A percentile compares a stretch with the other conserved stretches of the same genome.
phyloP scores from a whole-genome alignment of 2,113 vertebrate genomes.

The Leucoraja erinaceus region DNA sequence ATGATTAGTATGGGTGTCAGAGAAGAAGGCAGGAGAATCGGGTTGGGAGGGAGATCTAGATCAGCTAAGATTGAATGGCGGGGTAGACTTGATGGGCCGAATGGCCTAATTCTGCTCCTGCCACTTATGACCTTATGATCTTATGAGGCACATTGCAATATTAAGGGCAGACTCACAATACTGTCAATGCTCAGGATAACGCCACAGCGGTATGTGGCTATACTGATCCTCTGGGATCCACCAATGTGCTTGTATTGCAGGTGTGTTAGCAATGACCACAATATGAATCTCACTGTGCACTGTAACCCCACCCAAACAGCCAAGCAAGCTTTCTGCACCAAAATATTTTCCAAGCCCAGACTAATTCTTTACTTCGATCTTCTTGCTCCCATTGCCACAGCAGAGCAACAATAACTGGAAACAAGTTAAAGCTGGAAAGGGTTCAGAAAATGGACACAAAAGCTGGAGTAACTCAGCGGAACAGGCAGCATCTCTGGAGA shows the following conservation, averaged over 20 bases:
- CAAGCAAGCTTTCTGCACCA: background rate
- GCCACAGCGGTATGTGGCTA: background rate
- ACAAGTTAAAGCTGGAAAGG: too few species aligned
- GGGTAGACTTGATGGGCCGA: too few species aligned
- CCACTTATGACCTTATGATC: background rate
- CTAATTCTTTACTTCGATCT: background rate
- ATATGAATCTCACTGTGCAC: background rate
- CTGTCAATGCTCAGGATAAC: background rate
- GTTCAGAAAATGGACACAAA: too few species aligned
- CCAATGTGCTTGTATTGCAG: background rate
- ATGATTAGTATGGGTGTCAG: too few species aligned
- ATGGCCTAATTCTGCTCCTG: too few species aligned
- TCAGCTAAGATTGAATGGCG: too few species aligned
- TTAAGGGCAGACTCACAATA: background rate
- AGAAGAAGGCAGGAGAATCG: too few species aligned
- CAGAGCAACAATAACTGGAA: background rate
- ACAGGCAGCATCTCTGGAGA: too few species aligned
- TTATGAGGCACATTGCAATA: background rate
- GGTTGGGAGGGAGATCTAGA: too few species aligned
- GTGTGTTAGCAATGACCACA: background rate
- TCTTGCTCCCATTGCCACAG: background rate
- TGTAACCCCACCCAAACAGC: background rate
- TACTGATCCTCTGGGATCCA: background rate
- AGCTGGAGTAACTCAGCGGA: too few species aligned
- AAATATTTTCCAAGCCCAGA: background rate